Base-by-base conservation (phyloP, 2,888 invertebrate species). In the Tanytarsus gracilentus region DNA sequence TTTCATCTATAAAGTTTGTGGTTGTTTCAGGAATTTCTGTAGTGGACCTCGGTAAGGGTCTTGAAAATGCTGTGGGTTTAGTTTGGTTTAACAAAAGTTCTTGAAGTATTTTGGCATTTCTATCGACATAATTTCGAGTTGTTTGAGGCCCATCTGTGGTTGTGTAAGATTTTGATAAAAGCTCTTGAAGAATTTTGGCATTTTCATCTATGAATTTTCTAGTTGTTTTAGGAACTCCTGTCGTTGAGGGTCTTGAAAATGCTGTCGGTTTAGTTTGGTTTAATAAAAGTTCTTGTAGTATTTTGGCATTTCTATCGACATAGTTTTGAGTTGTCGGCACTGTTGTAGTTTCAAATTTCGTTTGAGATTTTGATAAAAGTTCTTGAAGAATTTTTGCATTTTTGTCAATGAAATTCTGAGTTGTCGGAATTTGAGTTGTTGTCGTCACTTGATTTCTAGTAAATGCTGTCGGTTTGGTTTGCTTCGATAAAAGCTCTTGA, bases 171-270 rank as follows among this genome's bases (percentile, higher is more conserved):
- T 62, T 36, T 4, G 61, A 40, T 11, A 64, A 36, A 26, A 64
- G 52, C 61, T 63, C 60, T 62, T 64, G 64, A 39, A 64, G 61
- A 30, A 64, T 61, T 62, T 62, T 61, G 33, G 63, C 51, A 61
- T 64, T 63, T 39, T 61, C 44, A 56, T 62, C 62, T 48, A 63
- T 60, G 26, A 30, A 21, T 7, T 52, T 27, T 49, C 53, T 14
- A 7, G 52, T 50, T 36, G 14, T 59, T 44, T 56, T 53, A 14
- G 62, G 62, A 9, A 62, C 63, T 39, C 61, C 60, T 11, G 64
- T 62, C 6, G 65, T 65, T 48, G n/a, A 64, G 65, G 63, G 67
- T 63, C 29, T 68, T 7, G 8, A 8, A n/a, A n/a, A n/a, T n/a
- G n/a, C n/a, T n/a, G n/a, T n/a, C n/a, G n/a, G n/a, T n/a, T n/a